Percentiles rank a stretch among this genome's conserved stretches.
Evolutionary conservation across 2,888 invertebrate genomes (phyloP).

Genomic region (Choreutis nemorana): DNA sequence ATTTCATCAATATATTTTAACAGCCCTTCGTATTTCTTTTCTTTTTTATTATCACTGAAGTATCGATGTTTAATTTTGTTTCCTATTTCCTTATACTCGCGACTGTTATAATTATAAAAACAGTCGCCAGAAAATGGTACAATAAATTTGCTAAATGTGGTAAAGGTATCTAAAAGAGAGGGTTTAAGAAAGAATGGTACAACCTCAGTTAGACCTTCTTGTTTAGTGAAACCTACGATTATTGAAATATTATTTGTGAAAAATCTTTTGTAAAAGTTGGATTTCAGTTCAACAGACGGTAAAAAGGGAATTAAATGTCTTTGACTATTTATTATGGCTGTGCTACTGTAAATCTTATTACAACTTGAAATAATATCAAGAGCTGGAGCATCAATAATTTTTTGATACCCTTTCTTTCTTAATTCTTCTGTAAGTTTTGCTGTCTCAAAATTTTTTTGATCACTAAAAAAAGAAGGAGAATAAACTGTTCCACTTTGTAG

Average conservation of each 20-base stretch:
- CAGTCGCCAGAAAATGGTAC: constrained; percentile 46
- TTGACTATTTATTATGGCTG: constrained; percentile 37
- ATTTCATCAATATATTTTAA: constrained; percentile 50
- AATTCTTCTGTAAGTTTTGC: constrained; percentile 26
- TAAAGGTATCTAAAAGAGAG: constrained; percentile 30
- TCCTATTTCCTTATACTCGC: constrained; percentile 26
- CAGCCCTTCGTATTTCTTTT: constrained; percentile 30
- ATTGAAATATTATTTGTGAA: constrained; percentile 32
- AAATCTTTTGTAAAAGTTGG: constrained; percentile 23
- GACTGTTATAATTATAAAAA: constrained; percentile 26
- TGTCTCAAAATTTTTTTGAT: constrained; percentile 24
- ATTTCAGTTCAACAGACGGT: constrained; percentile 30
- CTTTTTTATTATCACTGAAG: constrained; percentile 29
- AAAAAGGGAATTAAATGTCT: constrained; percentile 44
- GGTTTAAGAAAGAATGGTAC: constrained; percentile 46
- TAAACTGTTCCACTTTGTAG: constrained; percentile 49
- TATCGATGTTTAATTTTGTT: constrained; percentile 34
- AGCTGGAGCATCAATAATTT: constrained; percentile 22
- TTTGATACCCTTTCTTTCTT: constrained; percentile 17
- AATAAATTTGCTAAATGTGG: constrained; percentile 38
- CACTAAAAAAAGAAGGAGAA: constrained; percentile 41
- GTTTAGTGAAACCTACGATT: constrained; percentile 56
- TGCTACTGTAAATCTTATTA: constrained; percentile 33
- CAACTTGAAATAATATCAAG: constrained; percentile 30
- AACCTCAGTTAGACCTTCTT: constrained; percentile 54